Conservation (phyloP, 2,888 invertebrate genomes). For the Lymantria monacha region DNA sequence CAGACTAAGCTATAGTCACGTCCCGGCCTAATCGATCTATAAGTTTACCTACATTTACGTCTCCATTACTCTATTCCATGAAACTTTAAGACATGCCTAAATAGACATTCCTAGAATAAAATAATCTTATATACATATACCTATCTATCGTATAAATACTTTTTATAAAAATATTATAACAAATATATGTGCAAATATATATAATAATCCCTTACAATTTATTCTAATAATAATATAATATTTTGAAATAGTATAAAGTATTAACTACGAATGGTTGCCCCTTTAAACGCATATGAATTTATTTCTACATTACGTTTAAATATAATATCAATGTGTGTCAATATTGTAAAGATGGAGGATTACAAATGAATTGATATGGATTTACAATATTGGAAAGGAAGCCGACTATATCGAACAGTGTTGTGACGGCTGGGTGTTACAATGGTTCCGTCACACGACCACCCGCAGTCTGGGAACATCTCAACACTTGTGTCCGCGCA, state of each 20-base stretch:
- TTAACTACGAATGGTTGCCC: background rate
- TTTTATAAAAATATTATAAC: too few species aligned
- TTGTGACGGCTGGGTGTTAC: slow-evolving; percentile 59
- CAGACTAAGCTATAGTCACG: too few species aligned
- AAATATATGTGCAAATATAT: background rate
- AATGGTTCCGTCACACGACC: slow-evolving; percentile 50
- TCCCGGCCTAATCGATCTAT: too few species aligned
- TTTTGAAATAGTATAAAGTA: background rate
- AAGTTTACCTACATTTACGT: too few species aligned
- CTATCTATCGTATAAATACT: too few species aligned
- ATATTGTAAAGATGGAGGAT: slow-evolving; percentile 13
- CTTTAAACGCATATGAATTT: background rate
- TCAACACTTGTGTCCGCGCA: slow-evolving; percentile 47
- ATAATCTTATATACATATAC: too few species aligned
- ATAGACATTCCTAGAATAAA: too few species aligned
- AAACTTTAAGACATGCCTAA: too few species aligned
- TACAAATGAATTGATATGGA: slow-evolving; percentile 18
- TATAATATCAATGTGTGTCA: slow-evolving; percentile 16
- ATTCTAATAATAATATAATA: background rate
- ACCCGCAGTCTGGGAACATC: slow-evolving; percentile 61
- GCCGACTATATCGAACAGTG: slow-evolving; percentile 37
- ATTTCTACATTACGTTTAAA: slow-evolving; percentile 7
- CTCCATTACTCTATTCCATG: too few species aligned
- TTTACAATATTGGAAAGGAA: slow-evolving; percentile 28
- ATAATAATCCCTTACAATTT: background rate